Conservation (phyloP, 2,888 invertebrate species). For the Cryptosula pallasiana region DNA sequence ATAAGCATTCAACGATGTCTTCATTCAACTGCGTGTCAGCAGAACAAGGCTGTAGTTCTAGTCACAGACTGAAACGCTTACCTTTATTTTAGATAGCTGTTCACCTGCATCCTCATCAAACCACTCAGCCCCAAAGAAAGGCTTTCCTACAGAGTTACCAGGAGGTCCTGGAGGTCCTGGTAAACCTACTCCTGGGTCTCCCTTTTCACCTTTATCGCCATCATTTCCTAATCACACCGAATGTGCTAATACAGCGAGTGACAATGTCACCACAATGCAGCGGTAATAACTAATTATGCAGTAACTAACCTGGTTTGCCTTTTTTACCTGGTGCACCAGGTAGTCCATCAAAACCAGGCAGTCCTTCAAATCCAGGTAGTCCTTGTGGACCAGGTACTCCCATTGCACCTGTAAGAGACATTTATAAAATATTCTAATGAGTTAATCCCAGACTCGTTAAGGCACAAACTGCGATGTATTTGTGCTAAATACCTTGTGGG, state of each 20-base stretch:
- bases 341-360: neutral
- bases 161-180: conserved; percentile 37
- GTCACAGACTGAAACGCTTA: too few species aligned
- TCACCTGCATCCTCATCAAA: neutral
- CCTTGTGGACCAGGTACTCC: conserved; percentile 31
- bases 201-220: conserved; percentile 28
- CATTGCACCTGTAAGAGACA: conserved; percentile 25
- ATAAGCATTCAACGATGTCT: neutral
- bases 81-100: neutral
- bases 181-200: conserved; percentile 30
- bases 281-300: too few species aligned
- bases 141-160: conserved; percentile 25
- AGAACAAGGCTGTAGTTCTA: too few species aligned
- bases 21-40: too few species aligned
- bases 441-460: too few species aligned
- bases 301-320: neutral
- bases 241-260: too few species aligned
- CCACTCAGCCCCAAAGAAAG: conserved; percentile 5
- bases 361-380: neutral
- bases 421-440: too few species aligned
- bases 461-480: neutral
- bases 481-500: neutral
- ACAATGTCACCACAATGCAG: too few species aligned
- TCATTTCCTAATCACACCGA: conserved; percentile 20
- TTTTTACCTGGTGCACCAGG: neutral